These are phyloP conservation scores for Drosophila siamana DNA, from an alignment of 2,888 invertebrate species.

Conservation along the genomic window DNA sequence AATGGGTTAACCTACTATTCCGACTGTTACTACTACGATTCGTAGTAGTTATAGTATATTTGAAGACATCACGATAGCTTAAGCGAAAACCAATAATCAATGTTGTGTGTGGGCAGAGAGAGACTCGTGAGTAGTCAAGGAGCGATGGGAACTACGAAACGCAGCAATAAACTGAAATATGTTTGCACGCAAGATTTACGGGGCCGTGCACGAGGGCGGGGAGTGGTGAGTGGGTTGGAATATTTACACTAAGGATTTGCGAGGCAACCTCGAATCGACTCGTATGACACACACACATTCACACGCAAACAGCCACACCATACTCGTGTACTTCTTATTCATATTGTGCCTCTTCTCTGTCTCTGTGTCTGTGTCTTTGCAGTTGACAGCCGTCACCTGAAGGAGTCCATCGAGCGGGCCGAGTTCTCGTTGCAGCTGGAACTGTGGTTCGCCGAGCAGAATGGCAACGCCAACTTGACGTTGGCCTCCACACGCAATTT, in stretches of 20 bases:
- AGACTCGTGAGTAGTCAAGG: not conserved
- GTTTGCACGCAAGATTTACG: slow-evolving; percentile 55
- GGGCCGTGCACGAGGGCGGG: not conserved
- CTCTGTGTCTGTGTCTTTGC: slow-evolving; percentile 57
- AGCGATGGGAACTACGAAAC: slow-evolving; percentile 8
- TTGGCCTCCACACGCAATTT: slow-evolving; percentile 90
- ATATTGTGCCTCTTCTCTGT: not conserved
- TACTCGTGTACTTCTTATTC: slow-evolving; percentile 2
- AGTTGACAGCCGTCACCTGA: slow-evolving; percentile 93
- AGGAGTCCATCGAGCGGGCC: slow-evolving; percentile 93
- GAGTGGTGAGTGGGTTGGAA: not conserved
- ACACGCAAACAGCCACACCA: not conserved
- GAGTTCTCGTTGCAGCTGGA: slow-evolving; percentile 95
- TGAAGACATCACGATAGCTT: slow-evolving; percentile 17
- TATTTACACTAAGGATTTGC: slow-evolving; percentile 58
- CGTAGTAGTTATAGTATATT: not conserved
- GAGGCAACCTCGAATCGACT: slow-evolving; percentile 14
- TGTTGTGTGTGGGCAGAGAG: slow-evolving; percentile 2
- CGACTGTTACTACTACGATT: not conserved
- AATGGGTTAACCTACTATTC: slow-evolving; percentile 33
- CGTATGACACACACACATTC: too few relatives aligned
- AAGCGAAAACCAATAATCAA: slow-evolving; percentile 66
- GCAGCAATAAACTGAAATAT: slow-evolving; percentile 35
- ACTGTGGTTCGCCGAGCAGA: slow-evolving; percentile 96
- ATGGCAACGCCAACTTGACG: slow-evolving; percentile 81